Percentiles rank a stretch among this genome's conserved stretches.
These are phyloP conservation scores for Teleopsis dalmanni DNA, from an alignment of 1,140 invertebrate genomes.

Conservation along the genomic window DNA sequence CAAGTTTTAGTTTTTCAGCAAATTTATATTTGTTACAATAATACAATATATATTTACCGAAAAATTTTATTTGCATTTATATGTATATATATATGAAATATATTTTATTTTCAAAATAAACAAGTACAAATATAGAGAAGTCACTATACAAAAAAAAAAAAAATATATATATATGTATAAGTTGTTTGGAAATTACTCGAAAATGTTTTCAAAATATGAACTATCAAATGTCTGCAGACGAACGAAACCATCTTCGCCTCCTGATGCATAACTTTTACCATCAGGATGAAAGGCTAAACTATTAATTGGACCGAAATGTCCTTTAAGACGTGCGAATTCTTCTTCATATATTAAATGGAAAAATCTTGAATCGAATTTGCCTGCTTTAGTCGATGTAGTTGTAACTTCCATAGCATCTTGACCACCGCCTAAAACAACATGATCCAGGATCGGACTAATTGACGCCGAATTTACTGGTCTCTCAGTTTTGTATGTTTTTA, in stretches of 20 bases:
- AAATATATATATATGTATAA: conserved; percentile 5
- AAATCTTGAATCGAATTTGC: conserved; percentile 97
- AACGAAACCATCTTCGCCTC: conserved; percentile 98
- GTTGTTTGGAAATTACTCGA: conserved; percentile 65
- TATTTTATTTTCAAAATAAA: conserved; percentile 7
- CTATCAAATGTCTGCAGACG: conserved; percentile 93
- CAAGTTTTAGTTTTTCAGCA: too few species aligned
- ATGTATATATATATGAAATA: neutral
- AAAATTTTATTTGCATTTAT: neutral
- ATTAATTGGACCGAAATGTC: conserved; percentile 99
- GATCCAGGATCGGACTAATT: conserved; percentile 87
- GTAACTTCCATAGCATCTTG: conserved; percentile 99
- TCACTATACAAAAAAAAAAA: conserved; percentile 3
- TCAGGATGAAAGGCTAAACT: conserved; percentile 96
- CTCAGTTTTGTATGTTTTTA: conserved; percentile 95
- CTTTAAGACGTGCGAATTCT: conserved; percentile 96
- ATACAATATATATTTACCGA: too few species aligned
- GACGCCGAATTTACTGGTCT: conserved; percentile 94
- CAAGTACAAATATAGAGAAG: conserved; percentile 5
- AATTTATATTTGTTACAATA: too few species aligned
- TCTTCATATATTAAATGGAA: conserved; percentile 99
- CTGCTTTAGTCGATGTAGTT: conserved; percentile 87
- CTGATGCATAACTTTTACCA: conserved; percentile 92
- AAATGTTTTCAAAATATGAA: conserved; percentile 93
- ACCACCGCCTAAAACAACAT: conserved; percentile 93